phyloP scores from a whole-genome alignment of 2,888 invertebrate species.

The Agonopterix subpropinquella region DNA sequence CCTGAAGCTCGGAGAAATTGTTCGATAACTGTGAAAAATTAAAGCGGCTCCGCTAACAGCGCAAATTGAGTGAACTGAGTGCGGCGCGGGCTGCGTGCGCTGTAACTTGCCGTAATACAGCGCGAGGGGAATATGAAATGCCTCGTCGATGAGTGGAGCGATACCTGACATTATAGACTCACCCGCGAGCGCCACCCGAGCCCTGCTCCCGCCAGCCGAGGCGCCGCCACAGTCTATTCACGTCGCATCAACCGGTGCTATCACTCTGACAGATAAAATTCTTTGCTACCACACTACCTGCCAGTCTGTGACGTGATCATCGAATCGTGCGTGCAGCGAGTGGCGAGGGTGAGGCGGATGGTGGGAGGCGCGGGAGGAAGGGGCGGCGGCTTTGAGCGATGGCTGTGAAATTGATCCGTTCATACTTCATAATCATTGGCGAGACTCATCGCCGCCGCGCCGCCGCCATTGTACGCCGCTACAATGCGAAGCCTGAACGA shows the following conservation, averaged over 20 bases:
- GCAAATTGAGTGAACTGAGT: constrained; percentile 63
- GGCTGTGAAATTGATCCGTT: constrained; percentile 56
- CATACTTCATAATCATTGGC: constrained; percentile 54
- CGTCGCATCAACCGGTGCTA: no score
- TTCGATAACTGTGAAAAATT: constrained; percentile 68
- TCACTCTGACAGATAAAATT: no score
- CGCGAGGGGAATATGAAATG: neutral
- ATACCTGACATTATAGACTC: neutral
- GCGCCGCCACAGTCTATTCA: neutral
- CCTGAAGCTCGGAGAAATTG: constrained; percentile 34
- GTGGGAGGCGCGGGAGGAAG: constrained; percentile 12
- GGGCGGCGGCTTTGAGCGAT: constrained; percentile 36
- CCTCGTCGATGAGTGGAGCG: neutral
- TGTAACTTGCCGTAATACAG: neutral
- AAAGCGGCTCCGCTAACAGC: constrained; percentile 49
- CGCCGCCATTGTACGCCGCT: constrained; percentile 3
- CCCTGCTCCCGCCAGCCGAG: neutral
- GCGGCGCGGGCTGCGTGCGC: neutral
- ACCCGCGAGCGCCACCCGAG: neutral
- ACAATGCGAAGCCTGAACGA: no score
- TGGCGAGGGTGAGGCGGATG: constrained; percentile 7
- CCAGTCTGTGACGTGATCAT: constrained; percentile 21
- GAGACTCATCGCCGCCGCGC: constrained; percentile 22
- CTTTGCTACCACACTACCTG: no score
- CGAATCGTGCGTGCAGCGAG: constrained; percentile 8